Conservation (phyloP, 1,140 invertebrate species). For the Drosophila sechellia region DNA sequence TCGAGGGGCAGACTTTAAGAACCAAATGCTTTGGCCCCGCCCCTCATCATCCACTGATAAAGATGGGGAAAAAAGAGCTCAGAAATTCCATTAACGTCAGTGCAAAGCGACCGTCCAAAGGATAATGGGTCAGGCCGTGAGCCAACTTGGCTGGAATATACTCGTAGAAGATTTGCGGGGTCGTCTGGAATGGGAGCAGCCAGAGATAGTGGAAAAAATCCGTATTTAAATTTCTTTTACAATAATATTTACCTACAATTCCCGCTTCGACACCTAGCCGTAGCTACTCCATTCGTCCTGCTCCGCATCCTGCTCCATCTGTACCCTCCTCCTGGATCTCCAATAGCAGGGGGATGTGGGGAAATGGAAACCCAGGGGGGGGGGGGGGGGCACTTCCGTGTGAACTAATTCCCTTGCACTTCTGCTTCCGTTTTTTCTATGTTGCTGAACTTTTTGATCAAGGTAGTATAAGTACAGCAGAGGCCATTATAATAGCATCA, state of each 20-base stretch:
- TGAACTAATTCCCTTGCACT: slow-evolving; percentile 78
- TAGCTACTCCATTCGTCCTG: slow-evolving; percentile 17
- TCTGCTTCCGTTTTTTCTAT: slow-evolving; percentile 48
- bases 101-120: slow-evolving; percentile 5
- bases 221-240: slow-evolving; percentile 73
- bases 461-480: not conserved
- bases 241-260: slow-evolving; percentile 80
- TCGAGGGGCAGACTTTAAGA: slow-evolving; percentile 33
- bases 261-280: slow-evolving; percentile 69
- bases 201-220: slow-evolving; percentile 72
- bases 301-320: not conserved
- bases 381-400: slow-evolving; percentile 66
- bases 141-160: slow-evolving; percentile 16
- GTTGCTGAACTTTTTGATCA: too few relatives aligned
- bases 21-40: slow-evolving; percentile 21
- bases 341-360: not conserved
- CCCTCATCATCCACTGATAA: slow-evolving; percentile 19
- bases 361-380: not conserved
- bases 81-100: slow-evolving; percentile 58
- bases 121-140: slow-evolving; percentile 43
- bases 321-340: not conserved
- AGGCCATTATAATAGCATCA: not conserved
- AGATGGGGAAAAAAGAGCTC: slow-evolving; percentile 19
- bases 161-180: not conserved
- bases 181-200: not conserved